phyloP scores from a whole-genome alignment of 2,888 invertebrate genomes.

The Rhimphoctona megacephalus region DNA sequence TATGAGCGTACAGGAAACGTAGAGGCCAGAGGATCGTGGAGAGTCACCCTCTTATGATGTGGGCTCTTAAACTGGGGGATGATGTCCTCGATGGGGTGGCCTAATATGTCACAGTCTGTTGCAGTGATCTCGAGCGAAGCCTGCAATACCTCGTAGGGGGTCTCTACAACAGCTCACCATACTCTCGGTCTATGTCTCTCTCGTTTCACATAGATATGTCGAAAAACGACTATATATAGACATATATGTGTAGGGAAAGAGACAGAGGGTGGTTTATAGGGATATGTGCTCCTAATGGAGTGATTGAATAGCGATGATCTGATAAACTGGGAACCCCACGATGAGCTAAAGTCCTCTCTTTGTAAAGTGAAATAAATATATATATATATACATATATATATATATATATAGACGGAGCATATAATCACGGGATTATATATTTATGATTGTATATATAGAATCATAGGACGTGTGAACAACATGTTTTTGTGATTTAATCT shows the following conservation, averaged over 20 bases:
- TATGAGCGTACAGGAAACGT: constrained; percentile 58
- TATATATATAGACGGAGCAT: neutral
- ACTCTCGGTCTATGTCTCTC: neutral
- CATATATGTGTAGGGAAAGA: constrained; percentile 57
- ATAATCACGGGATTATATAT: neutral
- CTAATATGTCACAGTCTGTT: constrained; percentile 85
- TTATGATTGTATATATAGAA: constrained; percentile 7
- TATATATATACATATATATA: neutral
- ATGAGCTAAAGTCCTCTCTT: constrained; percentile 12
- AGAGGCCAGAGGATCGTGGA: constrained; percentile 58
- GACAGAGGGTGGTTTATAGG: constrained; percentile 71
- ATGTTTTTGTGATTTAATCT: neutral
- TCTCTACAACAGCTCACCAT: constrained; percentile 32
- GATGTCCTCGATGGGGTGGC: constrained; percentile 81
- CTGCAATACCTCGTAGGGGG: constrained; percentile 71
- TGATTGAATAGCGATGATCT: constrained; percentile 83
- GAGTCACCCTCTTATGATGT: constrained; percentile 76
- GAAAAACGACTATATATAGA: constrained; percentile 49
- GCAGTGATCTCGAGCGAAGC: constrained; percentile 80
- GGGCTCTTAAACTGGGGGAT: constrained; percentile 79
- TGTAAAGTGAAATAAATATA: constrained; percentile 44
- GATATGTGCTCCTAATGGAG: constrained; percentile 82
- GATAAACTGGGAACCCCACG: constrained; percentile 76
- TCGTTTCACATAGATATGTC: constrained; percentile 14
- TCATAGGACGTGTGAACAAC: constrained; percentile 4